Evolutionary conservation across 1,140 invertebrate species (phyloP), one percentile per base, ranked within the genome.

Genomic region (Galleria mellonella): DNA sequence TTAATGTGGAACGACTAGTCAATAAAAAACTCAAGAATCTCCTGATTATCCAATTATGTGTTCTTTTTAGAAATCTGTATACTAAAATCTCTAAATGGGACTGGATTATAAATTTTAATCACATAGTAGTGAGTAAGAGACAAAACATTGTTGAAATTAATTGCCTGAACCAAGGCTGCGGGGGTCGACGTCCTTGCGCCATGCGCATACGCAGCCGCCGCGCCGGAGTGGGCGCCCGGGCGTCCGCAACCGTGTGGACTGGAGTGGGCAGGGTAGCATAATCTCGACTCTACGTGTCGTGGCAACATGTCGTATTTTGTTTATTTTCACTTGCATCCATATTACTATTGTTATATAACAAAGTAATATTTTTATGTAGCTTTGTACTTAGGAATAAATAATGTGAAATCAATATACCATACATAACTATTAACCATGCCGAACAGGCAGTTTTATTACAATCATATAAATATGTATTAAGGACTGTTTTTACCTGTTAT

Each of bases 111-210:
- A 49, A 58, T 49, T 50, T 53, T 44, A 47, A 39, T 44, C 38
- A 33, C 43, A 44, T 53, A 57, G 46, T 57, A 52, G 45, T 51
- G 48, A 47, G 49, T 54, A 55, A 55, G 55, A 51, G 41, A 60
- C 58, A 51, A 62, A 75, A 71, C 60, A 57, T 72, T 72, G 73
- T 73, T 72, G 67, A 68, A 75, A 71, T 72, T 74, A 76, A 78
- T 72, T 73, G 75, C 55, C 57, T 51, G 42, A 55, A 45, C 64
- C 72, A 81, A 81, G 76, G 78, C 66, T 76, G 72, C 47, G 6
- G 51, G 53, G 75, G 74, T 78, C 75, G 65, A 68, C 55, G 72
- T 67, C 69, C 73, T 76, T 76, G 69, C 30, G 32, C 9, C 17
- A 23, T 23, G 17, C 17, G 17, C 17, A 23, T 23, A 23, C 17